Base-by-base conservation (phyloP, 2,113 vertebrate genomes). In the Steatornis caripensis region DNA sequence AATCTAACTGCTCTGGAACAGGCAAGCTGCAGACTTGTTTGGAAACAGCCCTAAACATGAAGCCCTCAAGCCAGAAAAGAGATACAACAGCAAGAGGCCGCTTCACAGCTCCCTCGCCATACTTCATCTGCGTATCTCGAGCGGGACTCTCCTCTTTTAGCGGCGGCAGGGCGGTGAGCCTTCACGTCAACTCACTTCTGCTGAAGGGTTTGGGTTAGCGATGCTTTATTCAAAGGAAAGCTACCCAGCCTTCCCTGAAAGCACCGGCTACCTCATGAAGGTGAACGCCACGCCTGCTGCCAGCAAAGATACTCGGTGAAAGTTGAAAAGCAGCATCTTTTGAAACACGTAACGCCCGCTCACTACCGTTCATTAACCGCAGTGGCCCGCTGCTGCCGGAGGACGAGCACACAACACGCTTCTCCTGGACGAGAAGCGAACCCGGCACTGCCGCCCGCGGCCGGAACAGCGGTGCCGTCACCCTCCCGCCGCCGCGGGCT, bases 151-250 rank as follows among this genome's bases (percentile, higher is more conserved):
- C 12, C 15, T 15, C 37, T 41, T n/a, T 14, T 3, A 41, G n/a
- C 3, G 4, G 21, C 2, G 6, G 54, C 0, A 30, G 43, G 49
- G 49, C 0, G 5, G 30, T 0, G 9, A 81, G 14, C 34, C 37
- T 32, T 55, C 61, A 0, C 4, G 4, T 10, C 27, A 12, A n/a
- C n/a, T n/a, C n/a, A n/a, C n/a, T n/a, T n/a, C 22, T 0, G 2
- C 58, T 12, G 32, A 19, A 39, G 16, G 20, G 3, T 6, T 46
- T n/a, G 61, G 3, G 4, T 20, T 11, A 12, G 32, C 2, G 5
- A 23, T 6, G 18, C 21, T 37, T 43, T 58, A 66, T 6, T 18
- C 11, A 34, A 62, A 16, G 39, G 30, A 55, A 90, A 77, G 18
- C 20, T 43, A 37, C 23, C 15, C 13, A n/a, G 39, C 17, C 48